These are phyloP conservation scores for Pyrocephalus nanus DNA, from an alignment of 2,797 vertebrate genomes.

Conservation along the genomic window DNA sequence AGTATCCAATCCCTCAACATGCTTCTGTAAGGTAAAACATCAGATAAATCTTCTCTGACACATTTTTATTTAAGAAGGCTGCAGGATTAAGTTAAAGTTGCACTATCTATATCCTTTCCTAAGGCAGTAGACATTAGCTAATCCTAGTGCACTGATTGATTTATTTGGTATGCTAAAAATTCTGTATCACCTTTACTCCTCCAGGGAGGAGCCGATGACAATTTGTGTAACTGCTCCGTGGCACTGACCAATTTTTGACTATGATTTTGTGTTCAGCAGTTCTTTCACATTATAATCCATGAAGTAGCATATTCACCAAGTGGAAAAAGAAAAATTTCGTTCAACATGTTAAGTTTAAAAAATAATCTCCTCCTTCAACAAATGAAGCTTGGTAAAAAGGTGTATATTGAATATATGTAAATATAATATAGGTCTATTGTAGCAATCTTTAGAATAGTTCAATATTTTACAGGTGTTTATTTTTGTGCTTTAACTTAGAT, in stretches of 20 bases:
- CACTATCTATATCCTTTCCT: neutral
- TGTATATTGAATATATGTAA: neutral
- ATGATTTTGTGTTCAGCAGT: neutral
- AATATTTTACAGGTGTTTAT: neutral
- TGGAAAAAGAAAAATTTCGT: neutral
- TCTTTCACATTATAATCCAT: neutral
- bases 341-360: neutral
- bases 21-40: neutral
- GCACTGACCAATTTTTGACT: neutral
- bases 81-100: neutral
- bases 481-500: neutral
- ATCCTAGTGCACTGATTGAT: neutral
- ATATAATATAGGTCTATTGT: rapidly evolving
- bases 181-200: neutral
- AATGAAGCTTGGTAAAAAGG: neutral
- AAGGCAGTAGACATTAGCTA: neutral
- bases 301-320: neutral
- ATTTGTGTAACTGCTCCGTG: neutral
- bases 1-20: neutral
- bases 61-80: neutral
- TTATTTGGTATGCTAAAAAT: constrained; percentile 11
- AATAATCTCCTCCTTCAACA: neutral
- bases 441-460: neutral
- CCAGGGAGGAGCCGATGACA: neutral
- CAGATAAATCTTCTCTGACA: neutral